These are phyloP conservation scores for Nyctalus aviator DNA, from an alignment of 2,797 vertebrate species.

Conservation along the genomic window DNA sequence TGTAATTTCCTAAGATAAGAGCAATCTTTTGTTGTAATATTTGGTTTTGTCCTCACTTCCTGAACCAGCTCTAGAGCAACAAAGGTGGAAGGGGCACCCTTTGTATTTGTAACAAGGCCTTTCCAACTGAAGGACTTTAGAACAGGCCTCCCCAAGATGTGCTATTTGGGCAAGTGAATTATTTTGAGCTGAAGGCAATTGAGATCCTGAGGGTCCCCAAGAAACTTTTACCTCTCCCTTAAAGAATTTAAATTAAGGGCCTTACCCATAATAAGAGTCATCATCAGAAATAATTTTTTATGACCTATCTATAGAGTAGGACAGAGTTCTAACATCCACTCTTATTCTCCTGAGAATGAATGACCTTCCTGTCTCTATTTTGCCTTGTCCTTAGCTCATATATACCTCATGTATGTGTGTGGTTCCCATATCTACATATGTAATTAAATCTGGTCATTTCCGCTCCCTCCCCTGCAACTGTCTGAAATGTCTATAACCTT, in stretches of 20 bases:
- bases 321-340: neutral
- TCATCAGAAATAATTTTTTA: neutral
- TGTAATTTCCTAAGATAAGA: conserved; percentile 9
- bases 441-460: neutral
- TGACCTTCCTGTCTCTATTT: neutral
- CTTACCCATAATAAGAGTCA: neutral
- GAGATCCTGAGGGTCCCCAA: neutral
- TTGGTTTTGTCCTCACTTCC: neutral
- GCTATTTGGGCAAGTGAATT: neutral
- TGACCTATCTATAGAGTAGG: neutral
- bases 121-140: neutral
- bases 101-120: neutral
- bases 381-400: neutral
- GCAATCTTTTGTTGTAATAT: neutral
- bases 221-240: neutral
- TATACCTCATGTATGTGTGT: neutral
- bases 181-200: neutral
- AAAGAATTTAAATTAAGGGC: neutral
- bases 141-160: neutral
- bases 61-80: neutral
- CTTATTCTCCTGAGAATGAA: neutral
- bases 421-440: neutral
- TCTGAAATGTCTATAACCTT: too few species aligned
- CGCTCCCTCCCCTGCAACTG: neutral
- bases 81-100: neutral